These are phyloP conservation scores for Drosophila oshimai DNA, from an alignment of 1,140 invertebrate genomes.

Conservation along the genomic window DNA sequence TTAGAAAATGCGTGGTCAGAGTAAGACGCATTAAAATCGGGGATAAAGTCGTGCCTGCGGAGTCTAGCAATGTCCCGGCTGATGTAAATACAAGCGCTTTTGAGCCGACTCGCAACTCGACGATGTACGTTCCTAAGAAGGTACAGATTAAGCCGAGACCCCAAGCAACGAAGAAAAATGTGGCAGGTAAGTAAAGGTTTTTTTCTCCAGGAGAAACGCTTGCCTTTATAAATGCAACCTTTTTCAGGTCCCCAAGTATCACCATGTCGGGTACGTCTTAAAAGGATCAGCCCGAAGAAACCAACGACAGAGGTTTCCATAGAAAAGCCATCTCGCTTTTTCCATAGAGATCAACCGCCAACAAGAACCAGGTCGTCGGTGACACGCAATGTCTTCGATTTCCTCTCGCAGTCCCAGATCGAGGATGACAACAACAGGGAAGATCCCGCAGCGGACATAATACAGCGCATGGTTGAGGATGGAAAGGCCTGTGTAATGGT, in stretches of 20 bases:
- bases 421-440: constrained; percentile 24
- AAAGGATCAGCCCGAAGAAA: background rate
- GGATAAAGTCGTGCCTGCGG: background rate
- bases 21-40: constrained; percentile 26
- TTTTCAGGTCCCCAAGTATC: background rate
- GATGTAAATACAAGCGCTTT: constrained; percentile 17
- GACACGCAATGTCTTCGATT: constrained; percentile 63
- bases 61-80: background rate
- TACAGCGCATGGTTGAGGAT: constrained; percentile 56
- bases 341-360: constrained; percentile 40
- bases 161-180: background rate
- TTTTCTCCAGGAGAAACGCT: rapidly evolving
- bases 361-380: constrained; percentile 37
- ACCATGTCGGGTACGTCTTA: background rate
- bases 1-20: constrained; percentile 39
- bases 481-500: constrained; percentile 55
- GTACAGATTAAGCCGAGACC: background rate
- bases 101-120: constrained; percentile 44
- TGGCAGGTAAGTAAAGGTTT: background rate
- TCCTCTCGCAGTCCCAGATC: constrained; percentile 66
- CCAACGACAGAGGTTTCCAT: background rate
- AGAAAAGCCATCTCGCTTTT: constrained; percentile 26
- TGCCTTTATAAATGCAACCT: no score
- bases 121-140: constrained; percentile 7
- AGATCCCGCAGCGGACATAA: constrained; percentile 68